phyloP scores from a whole-genome alignment of 2,113 vertebrate species.

The Oenanthe melanoleuca region DNA sequence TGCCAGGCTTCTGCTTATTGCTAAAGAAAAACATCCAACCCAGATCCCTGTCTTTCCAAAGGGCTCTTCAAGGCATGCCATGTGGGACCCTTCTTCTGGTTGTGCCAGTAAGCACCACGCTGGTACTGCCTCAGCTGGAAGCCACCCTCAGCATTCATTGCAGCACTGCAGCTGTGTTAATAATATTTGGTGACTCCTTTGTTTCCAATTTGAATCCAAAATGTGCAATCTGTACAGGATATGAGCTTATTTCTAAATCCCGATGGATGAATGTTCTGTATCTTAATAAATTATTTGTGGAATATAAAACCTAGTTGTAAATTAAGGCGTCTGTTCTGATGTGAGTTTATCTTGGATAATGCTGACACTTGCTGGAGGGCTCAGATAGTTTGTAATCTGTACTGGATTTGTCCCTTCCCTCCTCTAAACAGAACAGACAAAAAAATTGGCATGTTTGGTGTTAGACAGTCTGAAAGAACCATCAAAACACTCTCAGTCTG shows the following conservation, averaged over 20 bases:
- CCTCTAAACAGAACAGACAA: background rate
- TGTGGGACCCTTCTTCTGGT: background rate
- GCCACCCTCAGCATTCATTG: slow-evolving; percentile 33
- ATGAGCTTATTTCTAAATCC: slow-evolving; percentile 59
- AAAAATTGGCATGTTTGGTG: background rate
- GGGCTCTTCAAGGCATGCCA: background rate
- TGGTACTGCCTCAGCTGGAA: slow-evolving; percentile 30
- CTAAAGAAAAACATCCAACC: background rate
- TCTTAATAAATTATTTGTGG: slow-evolving; percentile 69
- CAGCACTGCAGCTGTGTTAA: slow-evolving; percentile 56
- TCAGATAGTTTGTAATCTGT: slow-evolving; percentile 17
- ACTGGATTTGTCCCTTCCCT: background rate
- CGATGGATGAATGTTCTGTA: slow-evolving; percentile 42
- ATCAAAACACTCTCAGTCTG: background rate
- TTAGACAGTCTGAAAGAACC: background rate
- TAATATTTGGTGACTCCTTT: slow-evolving; percentile 55
- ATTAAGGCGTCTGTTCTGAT: slow-evolving; percentile 8
- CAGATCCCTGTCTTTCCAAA: background rate
- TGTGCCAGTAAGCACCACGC: background rate
- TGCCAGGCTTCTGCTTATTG: background rate
- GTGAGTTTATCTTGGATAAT: slow-evolving; percentile 45
- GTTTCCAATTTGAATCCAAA: slow-evolving; percentile 29
- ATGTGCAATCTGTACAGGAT: slow-evolving; percentile 49
- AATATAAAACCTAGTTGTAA: slow-evolving; percentile 43
- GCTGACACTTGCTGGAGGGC: slow-evolving; percentile 63